Evolutionary conservation across 2,888 invertebrate species (phyloP).

Genomic region (Nasonia oneida): DNA sequence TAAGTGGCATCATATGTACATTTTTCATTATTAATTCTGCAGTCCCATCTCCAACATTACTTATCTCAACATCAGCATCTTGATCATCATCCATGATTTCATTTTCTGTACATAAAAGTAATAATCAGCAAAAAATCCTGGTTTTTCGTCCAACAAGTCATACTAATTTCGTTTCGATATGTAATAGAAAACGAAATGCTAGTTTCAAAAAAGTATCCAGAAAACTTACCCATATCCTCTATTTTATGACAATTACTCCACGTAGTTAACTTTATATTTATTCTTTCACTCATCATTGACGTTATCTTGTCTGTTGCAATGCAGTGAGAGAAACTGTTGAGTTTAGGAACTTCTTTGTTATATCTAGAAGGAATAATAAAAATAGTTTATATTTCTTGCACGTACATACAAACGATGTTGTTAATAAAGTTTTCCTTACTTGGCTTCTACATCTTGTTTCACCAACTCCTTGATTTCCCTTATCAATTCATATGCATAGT

Average conservation of each 20-base stretch:
- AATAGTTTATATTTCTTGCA: constrained; percentile 7
- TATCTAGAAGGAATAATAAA: constrained; percentile 68
- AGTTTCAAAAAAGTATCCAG: not conserved
- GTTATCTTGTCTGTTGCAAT: constrained; percentile 76
- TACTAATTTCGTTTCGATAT: not conserved
- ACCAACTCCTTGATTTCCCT: constrained; percentile 86
- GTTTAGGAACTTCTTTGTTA: constrained; percentile 69
- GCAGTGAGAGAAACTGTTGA: constrained; percentile 74
- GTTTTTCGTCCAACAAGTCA: not conserved
- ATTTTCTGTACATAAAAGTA: constrained; percentile 57
- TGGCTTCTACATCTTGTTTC: constrained; percentile 83
- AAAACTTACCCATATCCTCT: constrained; percentile 68
- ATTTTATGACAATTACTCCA: constrained; percentile 67
- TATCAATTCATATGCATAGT: constrained; percentile 85
- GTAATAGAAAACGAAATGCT: not conserved
- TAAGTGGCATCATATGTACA: constrained; percentile 60
- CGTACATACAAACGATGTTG: not conserved
- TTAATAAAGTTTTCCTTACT: constrained; percentile 77
- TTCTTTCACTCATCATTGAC: constrained; percentile 75
- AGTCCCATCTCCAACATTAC: constrained; percentile 74
- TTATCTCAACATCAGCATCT: constrained; percentile 67
- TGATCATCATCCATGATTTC: constrained; percentile 43
- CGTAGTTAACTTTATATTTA: constrained; percentile 73
- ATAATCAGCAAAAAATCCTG: not conserved
- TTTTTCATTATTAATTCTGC: constrained; percentile 77